Percentiles rank a stretch among this genome's conserved stretches.
These are phyloP conservation scores for Epirrhoe alternata DNA, from an alignment of 2,888 invertebrate genomes.

Conservation along the genomic window DNA sequence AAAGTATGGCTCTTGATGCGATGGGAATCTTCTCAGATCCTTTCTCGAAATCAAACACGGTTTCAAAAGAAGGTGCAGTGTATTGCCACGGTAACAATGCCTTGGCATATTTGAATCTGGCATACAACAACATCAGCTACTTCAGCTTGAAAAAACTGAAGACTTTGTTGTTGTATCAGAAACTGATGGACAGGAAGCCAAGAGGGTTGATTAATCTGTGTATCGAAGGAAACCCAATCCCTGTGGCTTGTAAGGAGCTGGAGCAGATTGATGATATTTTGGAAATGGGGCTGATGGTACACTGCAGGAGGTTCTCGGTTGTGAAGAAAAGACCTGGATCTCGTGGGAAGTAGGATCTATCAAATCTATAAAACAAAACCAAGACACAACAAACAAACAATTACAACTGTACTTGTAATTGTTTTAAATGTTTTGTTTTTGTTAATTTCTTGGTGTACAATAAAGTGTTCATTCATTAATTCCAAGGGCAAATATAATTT, in stretches of 20 bases:
- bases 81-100: slow-evolving; percentile 63
- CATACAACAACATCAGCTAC: slow-evolving; percentile 62
- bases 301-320: background rate
- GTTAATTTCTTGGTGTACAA: too few relatives aligned
- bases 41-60: slow-evolving; percentile 47
- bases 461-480: too few relatives aligned
- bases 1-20: slow-evolving; percentile 43
- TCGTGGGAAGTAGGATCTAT: slow-evolving; percentile 21
- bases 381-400: too few relatives aligned
- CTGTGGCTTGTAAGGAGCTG: slow-evolving; percentile 56
- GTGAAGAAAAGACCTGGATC: slow-evolving; percentile 8
- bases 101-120: slow-evolving; percentile 60
- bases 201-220: slow-evolving; percentile 60
- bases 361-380: too few relatives aligned
- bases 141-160: slow-evolving; percentile 54
- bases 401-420: too few relatives aligned
- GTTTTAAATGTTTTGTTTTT: too few relatives aligned
- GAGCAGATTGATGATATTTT: slow-evolving; percentile 53
- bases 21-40: slow-evolving; percentile 58
- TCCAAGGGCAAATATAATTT: background rate
- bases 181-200: slow-evolving; percentile 49
- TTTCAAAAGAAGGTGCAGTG: slow-evolving; percentile 41
- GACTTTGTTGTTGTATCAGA: slow-evolving; percentile 56
- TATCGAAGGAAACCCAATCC: slow-evolving; percentile 67
- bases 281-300: slow-evolving; percentile 17